These are phyloP conservation scores for Caerostris extrusa DNA, from an alignment of 1,140 invertebrate species.

Conservation along the genomic window DNA sequence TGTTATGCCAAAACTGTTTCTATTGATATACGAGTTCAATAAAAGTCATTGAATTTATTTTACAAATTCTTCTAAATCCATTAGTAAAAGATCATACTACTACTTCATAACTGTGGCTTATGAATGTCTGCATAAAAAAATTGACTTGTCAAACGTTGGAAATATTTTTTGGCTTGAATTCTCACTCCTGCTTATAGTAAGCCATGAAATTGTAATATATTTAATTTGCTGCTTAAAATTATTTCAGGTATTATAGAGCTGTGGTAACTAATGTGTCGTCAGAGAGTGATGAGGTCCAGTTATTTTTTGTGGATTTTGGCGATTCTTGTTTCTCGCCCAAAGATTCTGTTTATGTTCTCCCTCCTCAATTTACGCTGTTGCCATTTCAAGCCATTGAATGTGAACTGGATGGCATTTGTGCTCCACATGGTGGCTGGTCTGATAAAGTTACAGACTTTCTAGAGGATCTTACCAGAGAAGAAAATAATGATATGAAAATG, in stretches of 20 bases:
- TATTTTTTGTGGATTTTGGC: conserved; percentile 74
- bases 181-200: too few relatives aligned
- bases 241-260: conserved; percentile 60
- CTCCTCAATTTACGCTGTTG: conserved; percentile 34
- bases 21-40: too few relatives aligned
- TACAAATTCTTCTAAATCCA: too few relatives aligned
- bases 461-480: conserved; percentile 32
- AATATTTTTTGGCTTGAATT: too few relatives aligned
- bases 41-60: too few relatives aligned
- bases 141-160: too few relatives aligned
- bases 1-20: too few relatives aligned
- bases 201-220: too few relatives aligned
- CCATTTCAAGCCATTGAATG: conserved; percentile 74
- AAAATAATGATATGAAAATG: conserved; percentile 50
- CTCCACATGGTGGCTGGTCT: conserved; percentile 64
- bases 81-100: too few relatives aligned
- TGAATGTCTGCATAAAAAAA: too few relatives aligned
- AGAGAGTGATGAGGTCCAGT: conserved; percentile 21
- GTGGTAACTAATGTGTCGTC: neutral
- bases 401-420: conserved; percentile 53
- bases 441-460: conserved; percentile 22
- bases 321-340: neutral
- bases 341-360: conserved; percentile 17
- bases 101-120: too few relatives aligned
- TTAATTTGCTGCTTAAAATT: too few relatives aligned